Evolutionary conservation across 1,140 invertebrate genomes (phyloP), one percentile per base, ranked within the genome.

Genomic region (Diorhabda elongata): DNA sequence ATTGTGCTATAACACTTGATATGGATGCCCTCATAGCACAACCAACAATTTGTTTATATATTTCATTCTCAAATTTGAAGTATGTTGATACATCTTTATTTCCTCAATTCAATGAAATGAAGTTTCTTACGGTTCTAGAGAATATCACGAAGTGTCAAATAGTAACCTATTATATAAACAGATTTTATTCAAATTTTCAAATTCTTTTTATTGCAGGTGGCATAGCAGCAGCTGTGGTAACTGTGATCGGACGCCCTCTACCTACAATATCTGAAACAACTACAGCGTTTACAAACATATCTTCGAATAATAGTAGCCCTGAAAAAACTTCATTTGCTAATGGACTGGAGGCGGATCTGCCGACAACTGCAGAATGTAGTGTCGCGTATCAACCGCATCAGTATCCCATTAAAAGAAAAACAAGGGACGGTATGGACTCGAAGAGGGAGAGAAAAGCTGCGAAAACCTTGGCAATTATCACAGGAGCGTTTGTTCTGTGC

Each of bases 401-500:
- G 41, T 82, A 84, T 57, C 78, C 84, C 44, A 79, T 83, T 6
- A 81, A 83, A 64, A 81, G 85, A 66, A 90, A 88, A 77, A 84
- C 85, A 2, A 88, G 89, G 72, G 89, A 91, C 70, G 87, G 87
- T 5, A 87, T 88, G 43, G 90, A 91, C 68, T 89, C 89, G 2
- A 94, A 94, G 76, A 85, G 93, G n/a, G 94, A 97, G 77, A 84
- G 91, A 58, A 96, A 96, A 82, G 94, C 94, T 9, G 94, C 93
- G 41, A 94, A 95, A 82, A 96, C 94, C 26, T 83, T 97, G 73
- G 94, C 93, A 73, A 94, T 95, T 80, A 94, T 95, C 70, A 96
- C 94, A 42, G 93, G 67, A 44, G 92, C 91, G 59, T 96, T 96
- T 81, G 91, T 95, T 44, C 86, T 91, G 58, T 95, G 93, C 81